Evolutionary conservation across 2,888 invertebrate genomes (phyloP).

Genomic region (Eristalinus sepulchralis): DNA sequence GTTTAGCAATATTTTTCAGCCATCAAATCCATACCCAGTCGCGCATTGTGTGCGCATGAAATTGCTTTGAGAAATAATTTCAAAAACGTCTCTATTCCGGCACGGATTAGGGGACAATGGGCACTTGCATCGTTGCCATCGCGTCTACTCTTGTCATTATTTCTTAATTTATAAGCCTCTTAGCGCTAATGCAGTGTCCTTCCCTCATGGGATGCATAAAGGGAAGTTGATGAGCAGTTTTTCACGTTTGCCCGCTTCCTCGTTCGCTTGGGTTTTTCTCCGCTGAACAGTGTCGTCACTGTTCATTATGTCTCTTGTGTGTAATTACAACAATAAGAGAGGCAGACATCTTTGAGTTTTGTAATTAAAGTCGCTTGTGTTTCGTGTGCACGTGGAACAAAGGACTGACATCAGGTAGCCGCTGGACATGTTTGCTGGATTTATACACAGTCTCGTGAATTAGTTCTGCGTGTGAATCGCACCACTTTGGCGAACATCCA

Average conservation of each 20-base stretch:
- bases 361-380: background rate
- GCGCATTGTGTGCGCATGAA: background rate
- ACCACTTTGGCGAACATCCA: background rate
- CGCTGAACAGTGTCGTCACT: background rate
- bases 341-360: background rate
- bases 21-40: background rate
- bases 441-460: background rate
- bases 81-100: background rate
- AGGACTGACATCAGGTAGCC: background rate
- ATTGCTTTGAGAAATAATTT: background rate
- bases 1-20: background rate
- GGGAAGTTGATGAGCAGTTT: background rate
- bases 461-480: background rate
- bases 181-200: slow-evolving; percentile 4
- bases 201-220: background rate
- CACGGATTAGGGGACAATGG: background rate
- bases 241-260: background rate
- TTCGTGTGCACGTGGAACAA: background rate
- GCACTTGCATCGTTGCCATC: background rate
- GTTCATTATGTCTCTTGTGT: background rate
- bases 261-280: slow-evolving; percentile 1
- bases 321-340: background rate
- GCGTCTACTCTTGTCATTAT: background rate
- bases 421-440: background rate
- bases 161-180: slow-evolving; percentile 17